phyloP scores from a whole-genome alignment of 2,888 invertebrate species.

The Helleia helle region DNA sequence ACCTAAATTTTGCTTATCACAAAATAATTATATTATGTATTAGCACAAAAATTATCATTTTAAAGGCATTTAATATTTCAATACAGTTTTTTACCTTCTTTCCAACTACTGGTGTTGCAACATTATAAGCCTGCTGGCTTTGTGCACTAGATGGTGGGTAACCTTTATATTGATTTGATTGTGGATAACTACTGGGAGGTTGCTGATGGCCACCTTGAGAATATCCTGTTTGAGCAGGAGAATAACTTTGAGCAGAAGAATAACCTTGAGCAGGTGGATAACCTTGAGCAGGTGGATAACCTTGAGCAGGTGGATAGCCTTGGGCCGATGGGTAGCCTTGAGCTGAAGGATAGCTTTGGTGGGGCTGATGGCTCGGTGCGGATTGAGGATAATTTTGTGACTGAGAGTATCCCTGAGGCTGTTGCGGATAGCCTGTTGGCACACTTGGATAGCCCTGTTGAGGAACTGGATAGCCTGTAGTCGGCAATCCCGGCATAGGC shows the following conservation, averaged over 20 bases:
- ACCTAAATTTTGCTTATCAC: slow-evolving; percentile 51
- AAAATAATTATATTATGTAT: slow-evolving; percentile 23
- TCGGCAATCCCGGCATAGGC: slow-evolving; percentile 61
- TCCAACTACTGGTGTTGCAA: slow-evolving; percentile 36
- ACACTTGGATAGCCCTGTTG: slow-evolving; percentile 43
- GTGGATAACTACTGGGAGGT: slow-evolving; percentile 24
- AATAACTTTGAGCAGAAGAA: slow-evolving; percentile 20
- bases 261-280: slow-evolving; percentile 27
- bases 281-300: slow-evolving; percentile 10
- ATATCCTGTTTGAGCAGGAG: slow-evolving; percentile 28
- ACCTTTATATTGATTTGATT: slow-evolving; percentile 42
- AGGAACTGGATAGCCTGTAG: slow-evolving; percentile 52
- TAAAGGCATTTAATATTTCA: too few species aligned
- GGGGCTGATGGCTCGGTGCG: slow-evolving; percentile 28
- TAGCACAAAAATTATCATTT: slow-evolving; percentile 20
- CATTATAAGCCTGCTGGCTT: slow-evolving; percentile 30
- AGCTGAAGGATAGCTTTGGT: slow-evolving; percentile 31
- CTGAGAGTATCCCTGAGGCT: slow-evolving; percentile 32
- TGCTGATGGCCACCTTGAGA: slow-evolving; percentile 27
- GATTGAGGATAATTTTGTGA: slow-evolving; percentile 27
- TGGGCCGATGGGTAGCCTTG: slow-evolving; percentile 27
- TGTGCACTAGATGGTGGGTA: slow-evolving; percentile 33
- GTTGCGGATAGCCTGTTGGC: slow-evolving; percentile 47
- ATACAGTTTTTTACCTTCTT: slow-evolving; percentile 43
- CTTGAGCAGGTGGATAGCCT: slow-evolving; percentile 24